A percentile compares a stretch with the other conserved stretches of the same genome.
Evolutionary conservation across 2,797 vertebrate genomes (phyloP).

Genomic region (Cynopterus sphinx): DNA sequence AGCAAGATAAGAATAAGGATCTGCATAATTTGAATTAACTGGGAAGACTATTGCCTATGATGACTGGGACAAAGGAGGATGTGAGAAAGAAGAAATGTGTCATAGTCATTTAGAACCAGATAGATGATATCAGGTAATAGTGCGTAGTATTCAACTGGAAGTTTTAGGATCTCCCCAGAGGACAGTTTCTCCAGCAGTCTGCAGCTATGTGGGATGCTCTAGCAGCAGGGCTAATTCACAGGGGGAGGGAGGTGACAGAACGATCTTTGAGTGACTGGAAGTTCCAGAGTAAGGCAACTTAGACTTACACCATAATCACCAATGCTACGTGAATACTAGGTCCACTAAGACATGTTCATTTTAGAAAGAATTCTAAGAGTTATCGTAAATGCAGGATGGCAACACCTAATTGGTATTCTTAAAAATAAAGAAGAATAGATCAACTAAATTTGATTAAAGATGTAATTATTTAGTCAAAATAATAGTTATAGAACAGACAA

Average conservation of each 20-base stretch:
- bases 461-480: conserved; percentile 16
- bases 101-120: neutral
- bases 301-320: neutral
- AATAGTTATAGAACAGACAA: neutral
- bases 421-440: neutral
- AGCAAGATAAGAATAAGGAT: too few relatives aligned
- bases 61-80: neutral
- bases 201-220: too few relatives aligned
- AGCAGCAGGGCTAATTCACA: neutral
- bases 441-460: neutral
- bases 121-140: neutral
- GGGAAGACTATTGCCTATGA: neutral
- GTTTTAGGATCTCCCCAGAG: neutral
- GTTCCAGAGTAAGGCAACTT: neutral
- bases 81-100: neutral
- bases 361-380: neutral
- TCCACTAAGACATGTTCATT: neutral
- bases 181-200: neutral
- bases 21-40: neutral
- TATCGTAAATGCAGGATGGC: neutral
- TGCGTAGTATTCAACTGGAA: neutral
- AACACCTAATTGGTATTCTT: neutral
- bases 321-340: neutral
- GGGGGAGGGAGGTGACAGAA: neutral
- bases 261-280: neutral